These are phyloP conservation scores for Camponotus fellah DNA, from an alignment of 2,888 invertebrate species.

Conservation along the genomic window DNA sequence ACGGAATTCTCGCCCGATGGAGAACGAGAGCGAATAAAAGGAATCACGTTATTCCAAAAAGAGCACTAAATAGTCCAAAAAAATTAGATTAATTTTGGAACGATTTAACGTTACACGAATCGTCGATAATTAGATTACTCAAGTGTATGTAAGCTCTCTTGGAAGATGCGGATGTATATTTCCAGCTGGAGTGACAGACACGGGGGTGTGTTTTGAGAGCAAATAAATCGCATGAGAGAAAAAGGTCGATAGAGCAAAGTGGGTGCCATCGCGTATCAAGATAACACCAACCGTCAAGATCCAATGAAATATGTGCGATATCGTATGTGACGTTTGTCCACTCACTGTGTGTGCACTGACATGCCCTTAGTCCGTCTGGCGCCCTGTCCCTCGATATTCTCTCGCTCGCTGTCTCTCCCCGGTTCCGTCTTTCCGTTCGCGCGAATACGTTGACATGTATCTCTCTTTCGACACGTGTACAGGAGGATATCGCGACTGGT, in stretches of 20 bases:
- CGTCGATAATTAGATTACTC: background rate
- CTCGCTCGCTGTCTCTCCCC: constrained; percentile 7
- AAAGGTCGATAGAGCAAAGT: background rate
- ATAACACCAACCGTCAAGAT: background rate
- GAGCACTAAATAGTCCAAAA: background rate
- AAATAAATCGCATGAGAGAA: background rate
- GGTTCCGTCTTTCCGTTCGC: background rate
- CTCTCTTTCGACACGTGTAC: background rate
- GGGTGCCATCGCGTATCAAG: background rate
- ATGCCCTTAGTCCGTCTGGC: background rate
- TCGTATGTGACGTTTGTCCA: background rate
- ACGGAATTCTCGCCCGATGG: background rate
- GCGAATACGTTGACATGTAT: background rate
- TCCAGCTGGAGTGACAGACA: background rate
- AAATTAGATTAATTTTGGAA: background rate
- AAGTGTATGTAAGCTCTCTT: background rate
- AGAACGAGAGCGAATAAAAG: background rate
- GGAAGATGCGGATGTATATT: background rate
- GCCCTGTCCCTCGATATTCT: constrained; percentile 30
- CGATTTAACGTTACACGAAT: background rate
- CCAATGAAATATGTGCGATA: background rate
- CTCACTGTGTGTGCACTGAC: background rate
- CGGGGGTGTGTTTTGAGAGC: background rate
- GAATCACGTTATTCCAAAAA: background rate
- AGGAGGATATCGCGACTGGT: background rate